Conservation (phyloP, 2,888 invertebrate genomes). For the Baronia brevicornis region DNA sequence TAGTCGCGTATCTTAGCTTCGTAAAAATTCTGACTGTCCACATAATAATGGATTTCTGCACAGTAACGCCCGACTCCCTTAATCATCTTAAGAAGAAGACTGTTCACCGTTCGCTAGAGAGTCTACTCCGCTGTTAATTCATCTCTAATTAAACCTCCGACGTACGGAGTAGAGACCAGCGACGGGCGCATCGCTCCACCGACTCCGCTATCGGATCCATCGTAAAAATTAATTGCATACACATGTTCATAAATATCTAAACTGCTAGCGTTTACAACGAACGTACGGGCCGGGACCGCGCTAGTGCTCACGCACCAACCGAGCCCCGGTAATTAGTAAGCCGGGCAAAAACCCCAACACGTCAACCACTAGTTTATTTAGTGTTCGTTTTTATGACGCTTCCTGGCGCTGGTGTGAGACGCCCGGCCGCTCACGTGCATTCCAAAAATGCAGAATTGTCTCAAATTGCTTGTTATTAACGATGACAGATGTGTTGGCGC, state of each 20-base stretch:
- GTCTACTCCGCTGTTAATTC: conserved; percentile 41
- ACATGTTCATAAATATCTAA: conserved; percentile 73
- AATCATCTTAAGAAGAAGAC: conserved; percentile 30
- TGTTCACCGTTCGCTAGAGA: conserved; percentile 26
- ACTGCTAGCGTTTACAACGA: conserved; percentile 64
- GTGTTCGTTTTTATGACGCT: conserved; percentile 64
- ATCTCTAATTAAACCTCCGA: conserved; percentile 53
- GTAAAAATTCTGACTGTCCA: no score
- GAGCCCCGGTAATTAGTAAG: conserved; percentile 42
- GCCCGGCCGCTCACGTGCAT: conserved; percentile 59
- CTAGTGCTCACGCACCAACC: conserved; percentile 49
- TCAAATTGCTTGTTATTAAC: conserved; percentile 74
- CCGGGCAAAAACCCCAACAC: conserved; percentile 53
- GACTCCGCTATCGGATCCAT: conserved; percentile 66
- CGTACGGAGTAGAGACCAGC: conserved; percentile 40
- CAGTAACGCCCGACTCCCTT: no score
- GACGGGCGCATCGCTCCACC: conserved; percentile 64
- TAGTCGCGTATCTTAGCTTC: no score
- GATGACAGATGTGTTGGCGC: conserved; percentile 74
- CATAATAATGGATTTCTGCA: no score
- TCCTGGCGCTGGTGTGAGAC: conserved; percentile 63
- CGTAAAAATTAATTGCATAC: conserved; percentile 74
- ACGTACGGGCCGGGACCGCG: conserved; percentile 50
- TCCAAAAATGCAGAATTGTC: conserved; percentile 72
- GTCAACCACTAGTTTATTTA: conserved; percentile 69